Conservation (phyloP, 2,888 invertebrate species). For the Coremacera marginata region DNA sequence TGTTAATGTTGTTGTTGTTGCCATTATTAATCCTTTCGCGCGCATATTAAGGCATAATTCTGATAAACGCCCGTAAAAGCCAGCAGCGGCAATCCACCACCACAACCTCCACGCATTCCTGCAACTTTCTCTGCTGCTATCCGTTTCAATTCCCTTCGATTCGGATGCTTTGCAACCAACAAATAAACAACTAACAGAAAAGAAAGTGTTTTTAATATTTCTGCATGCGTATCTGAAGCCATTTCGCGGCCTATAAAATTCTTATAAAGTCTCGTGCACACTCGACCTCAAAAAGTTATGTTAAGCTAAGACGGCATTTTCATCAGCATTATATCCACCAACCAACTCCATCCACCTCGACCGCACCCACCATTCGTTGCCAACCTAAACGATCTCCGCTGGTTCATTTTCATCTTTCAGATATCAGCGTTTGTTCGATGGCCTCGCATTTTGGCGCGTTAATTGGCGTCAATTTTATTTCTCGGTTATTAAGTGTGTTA, state of each 20-base stretch:
- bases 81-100: neutral
- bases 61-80: conserved; percentile 22
- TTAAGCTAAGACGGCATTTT: neutral
- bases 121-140: neutral
- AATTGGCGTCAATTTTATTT: conserved; percentile 59
- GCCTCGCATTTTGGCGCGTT: conserved; percentile 51
- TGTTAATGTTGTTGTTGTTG: conserved; percentile 10
- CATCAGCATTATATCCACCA: conserved; percentile 14
- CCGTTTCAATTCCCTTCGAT: neutral
- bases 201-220: conserved; percentile 48
- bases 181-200: conserved; percentile 18
- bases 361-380: too few species aligned
- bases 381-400: conserved; percentile 36
- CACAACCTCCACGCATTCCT: too few species aligned
- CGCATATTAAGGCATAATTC: conserved; percentile 17
- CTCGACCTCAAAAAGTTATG: neutral
- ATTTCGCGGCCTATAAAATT: conserved; percentile 54
- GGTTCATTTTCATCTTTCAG: conserved; percentile 48
- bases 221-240: conserved; percentile 44
- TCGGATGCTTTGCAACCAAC: conserved; percentile 15
- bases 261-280: conserved; percentile 30
- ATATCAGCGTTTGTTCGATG: conserved; percentile 45
- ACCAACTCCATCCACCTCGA: too few species aligned
- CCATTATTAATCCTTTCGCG: conserved; percentile 30
- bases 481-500: conserved; percentile 30